Evolutionary conservation across 2,113 vertebrate genomes (phyloP), one percentile per base, ranked within the genome.

Genomic region (Psilopogon haemacephalus): DNA sequence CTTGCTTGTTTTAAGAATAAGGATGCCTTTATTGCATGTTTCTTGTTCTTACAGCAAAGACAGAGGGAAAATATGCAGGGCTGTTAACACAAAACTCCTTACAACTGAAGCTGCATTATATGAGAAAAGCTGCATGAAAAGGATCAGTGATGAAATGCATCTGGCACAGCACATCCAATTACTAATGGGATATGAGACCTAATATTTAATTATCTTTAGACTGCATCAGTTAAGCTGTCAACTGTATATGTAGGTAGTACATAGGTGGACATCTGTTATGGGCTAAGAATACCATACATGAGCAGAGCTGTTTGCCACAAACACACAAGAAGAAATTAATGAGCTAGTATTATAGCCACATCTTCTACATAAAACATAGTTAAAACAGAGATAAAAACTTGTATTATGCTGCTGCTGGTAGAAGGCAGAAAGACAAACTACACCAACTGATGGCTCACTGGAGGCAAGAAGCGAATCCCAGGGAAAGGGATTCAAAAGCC

Each of bases 131-230:
- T 79, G 40, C 70, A 68, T 69, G 40, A 70, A 89, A 92, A 82
- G 26, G 26, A 95, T 82, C 60, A 84, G 73, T 21, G 37, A 72
- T 79, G 63, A 89, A 95, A 93, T 59, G 32, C 35, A 82, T 69
- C 74, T 95, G 63, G 55, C 52, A 87, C 67, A 92, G 80, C 40
- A 78, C 73, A 72, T 81, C 92, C 80, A 90, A 90, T 81, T 91
- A 77, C 85, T 68, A 69, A 80, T 78, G 80, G 55, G 58, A 81
- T 86, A 38, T 56, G n/a, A 94, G 80, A 78, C 32, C 90, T 83
- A 93, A 73, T 90, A 81, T 90, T 93, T 90, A 94, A 93, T 92
- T 95, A 90, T 84, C 84, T 90, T 84, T 87, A 77, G 81, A 33
- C 74, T 76, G 15, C 27, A 60, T 58, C 60, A 73, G 81, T 92